Conservation (phyloP, 1,140 invertebrate genomes). For the Zaprionus taronus region DNA sequence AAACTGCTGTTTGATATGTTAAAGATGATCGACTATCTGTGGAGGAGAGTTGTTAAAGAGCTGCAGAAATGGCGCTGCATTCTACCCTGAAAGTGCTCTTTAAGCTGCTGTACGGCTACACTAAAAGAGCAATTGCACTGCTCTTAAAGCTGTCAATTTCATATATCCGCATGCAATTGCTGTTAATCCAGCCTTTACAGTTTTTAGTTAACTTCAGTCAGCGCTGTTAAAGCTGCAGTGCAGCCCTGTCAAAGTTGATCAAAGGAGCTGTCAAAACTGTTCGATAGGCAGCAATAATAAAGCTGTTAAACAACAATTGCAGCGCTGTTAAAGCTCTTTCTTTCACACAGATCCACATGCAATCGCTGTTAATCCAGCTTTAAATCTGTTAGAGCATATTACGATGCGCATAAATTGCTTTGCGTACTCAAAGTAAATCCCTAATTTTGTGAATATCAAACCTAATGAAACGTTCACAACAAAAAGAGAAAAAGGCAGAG, state of each 20-base stretch:
- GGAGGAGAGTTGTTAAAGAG: no score
- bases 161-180: no score
- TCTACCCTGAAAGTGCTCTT: no score
- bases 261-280: background rate
- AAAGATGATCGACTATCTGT: no score
- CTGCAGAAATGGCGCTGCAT: no score
- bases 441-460: constrained; percentile 10
- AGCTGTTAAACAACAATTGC: background rate
- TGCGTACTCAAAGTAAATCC: background rate
- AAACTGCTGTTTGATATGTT: background rate
- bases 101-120: no score
- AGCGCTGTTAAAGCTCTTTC: background rate
- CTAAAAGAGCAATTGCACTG: no score
- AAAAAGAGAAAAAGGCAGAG: background rate
- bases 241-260: background rate
- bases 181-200: no score
- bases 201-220: no score
- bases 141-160: no score
- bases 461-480: constrained; percentile 9
- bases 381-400: background rate
- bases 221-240: background rate
- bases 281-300: no score
- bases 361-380: background rate
- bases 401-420: constrained; percentile 7
- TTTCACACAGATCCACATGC: background rate